These are phyloP conservation scores for Chirona hameri DNA, from an alignment of 2,888 invertebrate genomes.

Conservation along the genomic window DNA sequence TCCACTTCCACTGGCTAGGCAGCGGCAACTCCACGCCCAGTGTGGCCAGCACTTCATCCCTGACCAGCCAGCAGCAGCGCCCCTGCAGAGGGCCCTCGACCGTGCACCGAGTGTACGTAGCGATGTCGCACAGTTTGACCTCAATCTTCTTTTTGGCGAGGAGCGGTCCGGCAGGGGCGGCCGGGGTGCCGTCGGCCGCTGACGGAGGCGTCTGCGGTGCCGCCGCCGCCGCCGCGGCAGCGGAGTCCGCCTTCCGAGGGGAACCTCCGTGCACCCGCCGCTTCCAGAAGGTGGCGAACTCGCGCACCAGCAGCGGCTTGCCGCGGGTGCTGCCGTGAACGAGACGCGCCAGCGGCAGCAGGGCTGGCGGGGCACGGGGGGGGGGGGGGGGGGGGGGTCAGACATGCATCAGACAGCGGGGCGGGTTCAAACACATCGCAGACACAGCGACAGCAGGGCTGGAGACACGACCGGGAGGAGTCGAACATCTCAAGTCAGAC, in stretches of 20 bases:
- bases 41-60: constrained; percentile 54
- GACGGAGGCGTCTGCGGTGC: not conserved
- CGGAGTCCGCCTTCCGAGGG: not conserved
- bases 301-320: constrained; percentile 57
- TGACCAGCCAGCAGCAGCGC: constrained; percentile 60
- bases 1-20: constrained; percentile 56
- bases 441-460: no score
- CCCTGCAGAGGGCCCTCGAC: not conserved
- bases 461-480: no score
- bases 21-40: constrained; percentile 52
- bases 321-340: constrained; percentile 63
- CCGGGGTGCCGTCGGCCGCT: not conserved
- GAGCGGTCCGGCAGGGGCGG: not conserved
- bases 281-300: constrained; percentile 55
- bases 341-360: constrained; percentile 61
- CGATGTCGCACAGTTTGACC: not conserved
- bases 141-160: constrained; percentile 12
- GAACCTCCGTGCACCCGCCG: not conserved
- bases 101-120: not conserved
- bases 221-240: not conserved
- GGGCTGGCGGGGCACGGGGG: constrained; percentile 44
- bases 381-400: not conserved
- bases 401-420: no score
- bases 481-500: no score
- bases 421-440: no score